Evolutionary conservation across 1,140 invertebrate species (phyloP).

Genomic region (Sesamia nonagrioides): DNA sequence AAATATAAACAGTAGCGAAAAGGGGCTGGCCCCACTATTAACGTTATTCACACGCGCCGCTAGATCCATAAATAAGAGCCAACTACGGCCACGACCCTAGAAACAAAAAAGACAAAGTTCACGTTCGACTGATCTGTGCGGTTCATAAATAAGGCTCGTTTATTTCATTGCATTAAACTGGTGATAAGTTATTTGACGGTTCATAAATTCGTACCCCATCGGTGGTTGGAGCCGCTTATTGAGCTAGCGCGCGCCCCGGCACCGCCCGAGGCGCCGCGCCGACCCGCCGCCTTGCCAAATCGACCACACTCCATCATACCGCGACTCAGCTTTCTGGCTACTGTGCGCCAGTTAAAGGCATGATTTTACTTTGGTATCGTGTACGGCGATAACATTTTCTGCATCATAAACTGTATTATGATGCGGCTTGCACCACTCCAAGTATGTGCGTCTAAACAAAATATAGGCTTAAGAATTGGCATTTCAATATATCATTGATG

Average conservation of each 20-base stretch:
- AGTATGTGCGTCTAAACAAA: constrained; percentile 17
- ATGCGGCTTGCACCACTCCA: constrained; percentile 12
- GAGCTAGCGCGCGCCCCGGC: constrained; percentile 65
- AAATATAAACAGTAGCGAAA: constrained; percentile 84
- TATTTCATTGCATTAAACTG: constrained; percentile 84
- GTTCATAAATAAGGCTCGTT: constrained; percentile 82
- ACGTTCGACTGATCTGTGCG: constrained; percentile 72
- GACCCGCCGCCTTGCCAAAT: constrained; percentile 73
- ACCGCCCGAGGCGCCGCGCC: constrained; percentile 61
- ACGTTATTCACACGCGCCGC: constrained; percentile 82
- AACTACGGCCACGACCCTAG: constrained; percentile 68
- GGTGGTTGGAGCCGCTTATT: constrained; percentile 50
- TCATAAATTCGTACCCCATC: constrained; percentile 74
- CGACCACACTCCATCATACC: constrained; percentile 71
- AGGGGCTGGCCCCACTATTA: constrained; percentile 81
- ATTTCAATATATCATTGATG: constrained; percentile 38
- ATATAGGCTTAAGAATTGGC: constrained; percentile 13
- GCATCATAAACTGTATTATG: constrained; percentile 70
- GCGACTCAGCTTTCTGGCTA: constrained; percentile 70
- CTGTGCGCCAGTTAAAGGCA: constrained; percentile 64
- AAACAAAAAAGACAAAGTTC: constrained; percentile 74
- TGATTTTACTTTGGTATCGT: constrained; percentile 65
- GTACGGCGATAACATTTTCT: constrained; percentile 77
- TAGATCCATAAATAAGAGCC: constrained; percentile 82
- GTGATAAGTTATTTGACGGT: constrained; percentile 83